Base-by-base conservation (phyloP, 1,140 invertebrate genomes). In the Chlorops oryzae region DNA sequence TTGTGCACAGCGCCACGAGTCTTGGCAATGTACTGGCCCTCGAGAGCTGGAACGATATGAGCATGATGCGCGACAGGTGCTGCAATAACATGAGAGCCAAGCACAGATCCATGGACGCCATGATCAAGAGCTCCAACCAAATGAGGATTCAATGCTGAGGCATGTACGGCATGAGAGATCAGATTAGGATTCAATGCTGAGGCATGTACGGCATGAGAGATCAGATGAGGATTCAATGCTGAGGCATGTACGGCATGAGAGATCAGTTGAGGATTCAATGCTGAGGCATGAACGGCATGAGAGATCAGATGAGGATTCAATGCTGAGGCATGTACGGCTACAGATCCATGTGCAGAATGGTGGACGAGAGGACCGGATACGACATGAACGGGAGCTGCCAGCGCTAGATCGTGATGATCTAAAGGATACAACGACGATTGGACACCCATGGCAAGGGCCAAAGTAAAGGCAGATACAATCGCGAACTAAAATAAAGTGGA, bases 1-100 rank as follows among this genome's bases (percentile, higher is more conserved):
- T 70, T 67, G 54, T 78, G 76, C 2, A 78, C 55, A 23, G 76
- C 74, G 28, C 76, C 76, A 46, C 74, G 73, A 40, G 73, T 78
- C 49, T 76, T 74, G 46, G 76, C 76, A 20, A 76, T 75, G 47
- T 78, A 78, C 41, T 61, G 58, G 6, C 62, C 63, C 41, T 61
- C 63, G 51, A 59, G 62, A 21, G 27, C 48, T 2, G 24, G 17
- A 27, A 37, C 28, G 20, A 41, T 38, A 21, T 22, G 27, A 10
- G 43, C 25, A 21, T 25, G 27, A 57, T 62, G 64, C 42, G 57
- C 64, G 32, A 64, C 62, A 0, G 62, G 59, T 15, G 54, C 64
- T 12, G 64, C 60, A 6, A 62, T 61, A 21, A 65, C 58, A 4
- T 57, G 40, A 9, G 63, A 57, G 18, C 48, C 62, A 50, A 47